A percentile compares a stretch with the other conserved stretches of the same genome.
Conservation (phyloP, 1,140 invertebrate species). For the Lasioglossum baleicum region DNA sequence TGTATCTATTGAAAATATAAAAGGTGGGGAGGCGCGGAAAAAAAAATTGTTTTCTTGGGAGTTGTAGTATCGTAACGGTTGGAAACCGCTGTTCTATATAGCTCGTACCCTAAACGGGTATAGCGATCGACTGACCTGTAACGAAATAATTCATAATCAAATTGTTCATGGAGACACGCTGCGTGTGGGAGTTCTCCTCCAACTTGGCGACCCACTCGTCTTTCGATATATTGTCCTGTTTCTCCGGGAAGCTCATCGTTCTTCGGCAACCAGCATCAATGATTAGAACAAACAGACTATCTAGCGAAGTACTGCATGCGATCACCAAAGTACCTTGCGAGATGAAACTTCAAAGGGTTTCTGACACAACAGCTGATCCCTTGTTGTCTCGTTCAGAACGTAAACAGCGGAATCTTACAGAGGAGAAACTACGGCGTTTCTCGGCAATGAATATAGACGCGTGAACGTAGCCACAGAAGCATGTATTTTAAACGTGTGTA, state of each 20-base stretch:
- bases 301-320: background rate
- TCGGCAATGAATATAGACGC: no score
- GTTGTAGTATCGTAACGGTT: background rate
- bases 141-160: slow-evolving; percentile 99
- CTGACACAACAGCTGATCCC: slow-evolving; percentile 43
- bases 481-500: no score
- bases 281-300: background rate
- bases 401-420: background rate
- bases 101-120: slow-evolving; percentile 25
- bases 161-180: slow-evolving; percentile 95
- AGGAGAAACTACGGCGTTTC: no score
- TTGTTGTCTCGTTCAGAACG: background rate
- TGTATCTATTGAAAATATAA: no score
- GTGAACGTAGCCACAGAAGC: no score
- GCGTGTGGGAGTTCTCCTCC: slow-evolving; percentile 89
- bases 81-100: slow-evolving; percentile 24
- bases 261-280: slow-evolving; percentile 25
- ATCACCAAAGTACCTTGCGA: background rate
- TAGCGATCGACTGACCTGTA: slow-evolving; percentile 86
- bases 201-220: slow-evolving; percentile 77
- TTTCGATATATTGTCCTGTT: slow-evolving; percentile 73
- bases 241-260: slow-evolving; percentile 75
- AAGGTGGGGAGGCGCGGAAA: no score
- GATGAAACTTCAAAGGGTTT: background rate
- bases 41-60: no score